Base-by-base conservation (phyloP, 1,140 invertebrate genomes). In the Diorhabda elongata region DNA sequence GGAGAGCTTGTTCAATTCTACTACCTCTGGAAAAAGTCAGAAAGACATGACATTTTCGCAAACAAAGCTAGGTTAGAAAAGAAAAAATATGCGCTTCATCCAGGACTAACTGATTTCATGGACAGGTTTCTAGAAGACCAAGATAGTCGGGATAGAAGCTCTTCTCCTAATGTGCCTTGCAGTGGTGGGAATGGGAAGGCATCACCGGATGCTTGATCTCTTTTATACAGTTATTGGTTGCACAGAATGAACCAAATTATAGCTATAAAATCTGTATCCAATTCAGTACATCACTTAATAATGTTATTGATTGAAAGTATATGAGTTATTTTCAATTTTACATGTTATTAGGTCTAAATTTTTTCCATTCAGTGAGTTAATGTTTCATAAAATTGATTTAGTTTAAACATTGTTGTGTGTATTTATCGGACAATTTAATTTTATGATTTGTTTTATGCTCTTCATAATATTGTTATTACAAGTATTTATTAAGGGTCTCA, bases 21-120 rank as follows among this genome's bases (percentile, higher is more conserved):
- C 84, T 99, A 99, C 79, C 86, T 98, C 44, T 99, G 97, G 97
- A 99, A 99, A 82, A 99, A 98, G 84, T 98, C 97, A 61, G 96
- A 98, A 81, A 85, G 97, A 57, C 95, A 98, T 82, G 97, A 98
- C 83, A 90, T 92, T 69, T 95, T 94, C 84, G 92, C 92, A 3
- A 93, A 91, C 77, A 92, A 92, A 84, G 89, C 88, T 9, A 82
- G 92, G 69, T 82, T 94, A 67, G 92, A 94, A 78, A 95, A 95
- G 81, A 93, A 93, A 79, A 94, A 94, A 82, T 95, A 94, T 81
- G 88, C 89, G 6, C 80, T 95, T 62, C 92, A 95, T 84, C 93
- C 93, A 2, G 92, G 92, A 65, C 88, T 86, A 70, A 93, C 92
- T 43, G 92, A 94, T 81, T 93, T 93, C 78, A 93, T 94, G 92